phyloP scores from a whole-genome alignment of 2,797 vertebrate genomes.

The Clarias laeviceps region DNA sequence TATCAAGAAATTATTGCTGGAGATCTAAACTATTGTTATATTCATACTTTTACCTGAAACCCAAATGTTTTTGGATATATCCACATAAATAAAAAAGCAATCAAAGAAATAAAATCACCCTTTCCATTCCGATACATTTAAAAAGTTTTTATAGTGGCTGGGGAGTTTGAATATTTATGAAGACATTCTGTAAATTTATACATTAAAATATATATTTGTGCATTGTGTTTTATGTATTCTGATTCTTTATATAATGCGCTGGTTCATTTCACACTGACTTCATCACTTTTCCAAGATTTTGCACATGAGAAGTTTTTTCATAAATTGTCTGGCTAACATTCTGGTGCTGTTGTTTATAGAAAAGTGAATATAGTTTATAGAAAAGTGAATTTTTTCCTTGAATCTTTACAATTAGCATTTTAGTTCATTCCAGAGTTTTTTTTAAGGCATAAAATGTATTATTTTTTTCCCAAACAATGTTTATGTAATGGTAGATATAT shows the following conservation, averaged over 20 bases:
- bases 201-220: background rate
- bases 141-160: too few species aligned
- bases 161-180: background rate
- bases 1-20: too few species aligned
- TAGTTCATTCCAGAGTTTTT: background rate
- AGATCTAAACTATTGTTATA: background rate
- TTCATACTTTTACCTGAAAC: background rate
- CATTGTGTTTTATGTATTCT: background rate
- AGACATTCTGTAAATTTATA: background rate
- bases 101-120: too few species aligned
- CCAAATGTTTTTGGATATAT: background rate
- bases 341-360: background rate
- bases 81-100: too few species aligned
- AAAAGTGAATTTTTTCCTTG: background rate
- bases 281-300: background rate
- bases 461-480: background rate
- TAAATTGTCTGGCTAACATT: slow-evolving; percentile 5
- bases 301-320: background rate
- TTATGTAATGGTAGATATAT: slow-evolving; percentile 4
- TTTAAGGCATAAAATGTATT: background rate
- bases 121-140: background rate
- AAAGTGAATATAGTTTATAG: too few species aligned
- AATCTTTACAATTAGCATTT: background rate
- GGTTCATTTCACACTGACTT: background rate
- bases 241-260: background rate